Evolutionary conservation across 2,797 vertebrate species (phyloP).

Genomic region (Hephaestus fuliginosus): DNA sequence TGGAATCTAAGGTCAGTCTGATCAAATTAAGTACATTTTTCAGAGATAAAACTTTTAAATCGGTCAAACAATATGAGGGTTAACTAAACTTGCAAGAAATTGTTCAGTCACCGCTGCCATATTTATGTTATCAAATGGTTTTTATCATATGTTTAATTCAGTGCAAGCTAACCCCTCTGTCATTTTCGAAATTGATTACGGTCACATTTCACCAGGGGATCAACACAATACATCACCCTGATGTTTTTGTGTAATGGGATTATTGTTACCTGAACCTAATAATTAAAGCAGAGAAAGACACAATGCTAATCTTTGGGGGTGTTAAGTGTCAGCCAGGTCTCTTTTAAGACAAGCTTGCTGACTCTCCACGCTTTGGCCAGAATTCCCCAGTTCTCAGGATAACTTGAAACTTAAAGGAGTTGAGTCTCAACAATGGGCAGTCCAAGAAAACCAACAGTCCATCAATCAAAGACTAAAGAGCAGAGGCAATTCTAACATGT

Average conservation of each 20-base stretch:
- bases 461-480: no score
- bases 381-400: conserved; percentile 15
- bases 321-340: conserved; percentile 37
- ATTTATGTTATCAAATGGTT: not conserved
- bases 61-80: no score
- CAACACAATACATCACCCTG: not conserved
- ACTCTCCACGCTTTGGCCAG: not conserved
- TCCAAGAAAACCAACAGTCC: no score
- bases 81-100: not conserved
- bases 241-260: not conserved
- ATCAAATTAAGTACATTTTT: no score
- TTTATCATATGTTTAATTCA: not conserved
- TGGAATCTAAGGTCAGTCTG: no score
- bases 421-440: no score
- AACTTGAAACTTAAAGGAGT: no score
- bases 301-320: conserved; percentile 25
- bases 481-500: no score
- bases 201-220: not conserved
- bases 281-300: conserved; percentile 20
- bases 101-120: not conserved
- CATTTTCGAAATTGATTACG: not conserved
- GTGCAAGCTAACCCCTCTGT: not conserved
- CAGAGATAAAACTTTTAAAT: no score
- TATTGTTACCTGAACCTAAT: conserved; percentile 20
- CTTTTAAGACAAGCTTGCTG: conserved; percentile 37